Base-by-base conservation (phyloP, 2,797 vertebrate genomes). In the Sebastes hubbsi region DNA sequence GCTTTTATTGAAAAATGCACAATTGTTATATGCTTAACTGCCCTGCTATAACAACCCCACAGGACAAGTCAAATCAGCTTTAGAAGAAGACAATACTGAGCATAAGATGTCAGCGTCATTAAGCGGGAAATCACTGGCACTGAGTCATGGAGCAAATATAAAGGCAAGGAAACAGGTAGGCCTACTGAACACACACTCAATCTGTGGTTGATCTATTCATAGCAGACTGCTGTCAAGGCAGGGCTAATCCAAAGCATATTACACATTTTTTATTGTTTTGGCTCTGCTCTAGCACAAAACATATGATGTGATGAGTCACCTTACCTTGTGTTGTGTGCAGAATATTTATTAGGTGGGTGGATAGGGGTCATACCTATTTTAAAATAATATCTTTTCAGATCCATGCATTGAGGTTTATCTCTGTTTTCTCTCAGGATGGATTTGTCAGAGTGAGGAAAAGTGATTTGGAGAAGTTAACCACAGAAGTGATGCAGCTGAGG, bases 401-500 rank as follows among this genome's bases (percentile, higher is more conserved):
- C 29, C 6, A 30, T 4, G 34, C 36, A 18, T 8, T 68, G 20
- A 75, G 4, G 4, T 55, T 29, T 61, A 7, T 69, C 24, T 58
- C n/a, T 16, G 16, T 60, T 85, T 36, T 59, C 36, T 78, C 66
- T 29, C 70, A 96, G 95, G 93, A 90, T 24, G 66, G 95, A 29
- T 98, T 97, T 34, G 96, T 99, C 34, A 89, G 84, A 86, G 94
- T 99, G 59, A 95, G 90, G 74, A 98, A 95, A 89, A 94, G 93
- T 81, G 97, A 98, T 82, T 86, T 99, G 74, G 98, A 99, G 60
- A 97, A 94, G 64, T 84, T 99, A 79, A 97, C 96, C 6, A 98
- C 98, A 0, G 97, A 99, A 90, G 97, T 99, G 72, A 98, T 99
- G 98, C 98, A 99, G 71, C 92, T 99, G 59, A 93, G 95, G 60